Conservation (phyloP, 2,888 invertebrate species). For the Dryococelus australis region DNA sequence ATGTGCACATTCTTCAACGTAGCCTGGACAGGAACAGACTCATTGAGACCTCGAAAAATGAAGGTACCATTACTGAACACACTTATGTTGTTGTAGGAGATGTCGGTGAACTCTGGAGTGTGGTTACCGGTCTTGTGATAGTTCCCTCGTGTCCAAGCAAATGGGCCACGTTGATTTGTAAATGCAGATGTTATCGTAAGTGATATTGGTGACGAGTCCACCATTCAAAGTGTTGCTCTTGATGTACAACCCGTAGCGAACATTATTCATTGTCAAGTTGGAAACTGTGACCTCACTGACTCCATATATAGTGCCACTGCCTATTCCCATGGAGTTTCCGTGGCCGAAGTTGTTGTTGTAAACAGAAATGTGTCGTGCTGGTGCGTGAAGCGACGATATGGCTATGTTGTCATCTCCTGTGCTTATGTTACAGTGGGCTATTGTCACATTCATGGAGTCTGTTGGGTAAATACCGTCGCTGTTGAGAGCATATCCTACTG, state of each 20-base stretch:
- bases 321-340: background rate
- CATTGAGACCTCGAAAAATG: background rate
- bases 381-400: background rate
- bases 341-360: background rate
- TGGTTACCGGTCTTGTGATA: background rate
- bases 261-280: background rate
- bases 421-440: background rate
- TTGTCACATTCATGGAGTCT: background rate
- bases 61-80: background rate
- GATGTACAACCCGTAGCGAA: background rate
- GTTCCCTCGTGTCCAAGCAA: background rate
- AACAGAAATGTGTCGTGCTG: background rate
- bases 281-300: background rate
- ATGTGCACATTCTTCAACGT: background rate
- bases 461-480: background rate
- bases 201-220: background rate
- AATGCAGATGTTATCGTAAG: background rate
- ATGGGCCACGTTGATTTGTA: background rate
- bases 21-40: background rate
- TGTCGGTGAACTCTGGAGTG: background rate
- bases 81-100: background rate
- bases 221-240: slow-evolving; percentile 9
- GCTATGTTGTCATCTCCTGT: background rate
- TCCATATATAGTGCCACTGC: background rate
- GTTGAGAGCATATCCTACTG: background rate